Evolutionary conservation across 2,888 invertebrate genomes (phyloP), one percentile per base, ranked within the genome.

Genomic region (Hyalella azteca): DNA sequence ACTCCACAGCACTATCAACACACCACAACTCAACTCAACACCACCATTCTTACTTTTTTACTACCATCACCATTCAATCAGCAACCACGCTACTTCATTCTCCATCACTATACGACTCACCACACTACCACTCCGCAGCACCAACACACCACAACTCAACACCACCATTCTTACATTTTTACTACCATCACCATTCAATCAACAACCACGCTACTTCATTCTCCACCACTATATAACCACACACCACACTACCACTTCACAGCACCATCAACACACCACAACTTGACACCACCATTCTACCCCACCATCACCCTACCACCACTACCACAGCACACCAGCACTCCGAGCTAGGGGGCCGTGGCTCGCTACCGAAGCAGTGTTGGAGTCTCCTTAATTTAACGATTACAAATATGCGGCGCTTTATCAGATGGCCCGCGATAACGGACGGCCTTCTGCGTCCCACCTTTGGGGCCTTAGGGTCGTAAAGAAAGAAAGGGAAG

Each of bases 371-470:
- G 66, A 45, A 32, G 66, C 66, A 66, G 36, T 36, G 66, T 36
- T 66, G n/a, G 19, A 66, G 66, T 19, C 36, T 66, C 36, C n/a
- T 66, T 66, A 32, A 29, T 66, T 66, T 66, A 66, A 66, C 66
- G 66, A 66, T 66, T 66, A 66, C 66, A 66, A 66, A 66, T 66
- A 36, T 66, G 22, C 36, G 29, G 1, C 39, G 36, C 32, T 32
- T 39, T 66, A 66, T 66, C 66, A 36, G 66, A 66, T 66, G 66
- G 54, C n/a, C n/a, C n/a, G n/a, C n/a, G n/a, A n/a, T n/a, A n/a
- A n/a, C n/a, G n/a, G n/a, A n/a, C n/a, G n/a, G n/a, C n/a, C n/a
- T n/a, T n/a, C n/a, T n/a, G n/a, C n/a, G n/a, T n/a, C n/a, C n/a
- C n/a, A n/a, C n/a, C n/a, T n/a, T n/a, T n/a, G n/a, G n/a, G n/a